These are phyloP conservation scores for Temnothorax unifasciatus DNA, from an alignment of 2,888 invertebrate genomes.

Conservation along the genomic window DNA sequence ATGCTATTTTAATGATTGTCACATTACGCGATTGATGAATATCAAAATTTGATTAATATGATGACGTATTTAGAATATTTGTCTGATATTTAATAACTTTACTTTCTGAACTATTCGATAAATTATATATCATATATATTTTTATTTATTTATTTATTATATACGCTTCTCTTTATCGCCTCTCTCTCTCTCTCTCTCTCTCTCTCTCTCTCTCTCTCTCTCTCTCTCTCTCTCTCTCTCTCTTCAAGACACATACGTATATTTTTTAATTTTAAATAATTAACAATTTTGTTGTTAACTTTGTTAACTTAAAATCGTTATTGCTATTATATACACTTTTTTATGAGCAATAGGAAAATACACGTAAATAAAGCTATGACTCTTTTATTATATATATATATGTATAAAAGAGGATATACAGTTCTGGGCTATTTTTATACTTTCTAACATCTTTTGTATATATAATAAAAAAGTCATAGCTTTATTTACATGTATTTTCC, in stretches of 20 bases:
- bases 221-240: background rate
- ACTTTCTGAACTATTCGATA: background rate
- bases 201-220: too few relatives aligned
- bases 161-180: background rate
- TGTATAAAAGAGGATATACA: too few relatives aligned
- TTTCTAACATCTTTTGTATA: too few relatives aligned
- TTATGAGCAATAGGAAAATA: background rate
- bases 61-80: background rate
- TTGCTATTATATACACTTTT: background rate
- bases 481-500: background rate
- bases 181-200: background rate
- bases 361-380: background rate
- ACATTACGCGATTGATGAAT: background rate
- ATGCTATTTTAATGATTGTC: background rate
- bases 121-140: background rate
- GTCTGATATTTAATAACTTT: background rate
- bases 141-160: background rate
- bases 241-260: background rate
- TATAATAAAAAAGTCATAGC: background rate
- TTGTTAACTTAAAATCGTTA: background rate
- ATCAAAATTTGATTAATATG: background rate
- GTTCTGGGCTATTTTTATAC: too few relatives aligned
- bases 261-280: constrained; percentile 1
- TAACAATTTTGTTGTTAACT: background rate
- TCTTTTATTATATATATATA: background rate